These are phyloP conservation scores for Horisme vitalbata DNA, from an alignment of 2,888 invertebrate species.

Conservation along the genomic window DNA sequence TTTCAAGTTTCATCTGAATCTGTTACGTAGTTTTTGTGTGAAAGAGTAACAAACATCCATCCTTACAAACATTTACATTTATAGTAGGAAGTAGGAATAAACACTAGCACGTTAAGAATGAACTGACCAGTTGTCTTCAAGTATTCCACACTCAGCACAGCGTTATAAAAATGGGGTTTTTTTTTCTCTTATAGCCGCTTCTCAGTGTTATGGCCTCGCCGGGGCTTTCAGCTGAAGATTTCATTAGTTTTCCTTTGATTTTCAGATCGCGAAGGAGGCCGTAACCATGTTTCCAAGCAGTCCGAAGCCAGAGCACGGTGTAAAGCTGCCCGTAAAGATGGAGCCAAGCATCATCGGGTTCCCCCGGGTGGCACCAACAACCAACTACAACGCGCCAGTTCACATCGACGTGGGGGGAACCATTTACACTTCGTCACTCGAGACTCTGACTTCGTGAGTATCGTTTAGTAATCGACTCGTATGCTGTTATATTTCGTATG, in stretches of 20 bases:
- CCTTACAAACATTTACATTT: too few species aligned
- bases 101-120: too few species aligned
- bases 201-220: too few species aligned
- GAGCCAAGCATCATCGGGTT: constrained; percentile 94
- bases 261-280: constrained; percentile 41
- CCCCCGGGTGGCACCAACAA: constrained; percentile 96
- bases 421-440: constrained; percentile 97
- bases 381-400: constrained; percentile 96
- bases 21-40: too few species aligned
- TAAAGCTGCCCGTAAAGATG: constrained; percentile 61
- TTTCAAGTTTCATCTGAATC: too few species aligned
- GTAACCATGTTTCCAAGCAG: constrained; percentile 46
- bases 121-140: too few species aligned
- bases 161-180: not conserved
- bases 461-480: not conserved
- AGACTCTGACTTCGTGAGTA: constrained; percentile 95
- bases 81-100: too few species aligned
- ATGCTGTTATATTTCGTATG: not conserved
- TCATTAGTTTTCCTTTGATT: too few species aligned
- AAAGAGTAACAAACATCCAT: too few species aligned
- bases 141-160: too few species aligned
- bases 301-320: constrained; percentile 57
- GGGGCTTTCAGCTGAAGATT: too few species aligned
- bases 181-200: not conserved
- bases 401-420: constrained; percentile 99